Conservation (phyloP, 2,888 invertebrate genomes). For the Hirtodrosophila histrioides region DNA sequence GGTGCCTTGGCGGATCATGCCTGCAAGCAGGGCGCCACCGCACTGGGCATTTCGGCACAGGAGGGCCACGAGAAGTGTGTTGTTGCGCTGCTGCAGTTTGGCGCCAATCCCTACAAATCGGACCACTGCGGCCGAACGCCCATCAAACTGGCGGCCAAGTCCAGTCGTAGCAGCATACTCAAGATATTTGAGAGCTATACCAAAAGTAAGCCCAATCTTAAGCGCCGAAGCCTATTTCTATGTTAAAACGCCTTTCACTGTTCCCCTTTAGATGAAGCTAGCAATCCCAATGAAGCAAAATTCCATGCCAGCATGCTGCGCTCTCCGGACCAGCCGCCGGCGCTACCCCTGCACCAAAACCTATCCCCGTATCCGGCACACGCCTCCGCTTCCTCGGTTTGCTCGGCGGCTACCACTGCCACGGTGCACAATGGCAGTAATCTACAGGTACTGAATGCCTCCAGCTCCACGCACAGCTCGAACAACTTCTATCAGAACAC, state of each 20-base stretch:
- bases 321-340: conserved; percentile 84
- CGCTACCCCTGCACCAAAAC: conserved; percentile 80
- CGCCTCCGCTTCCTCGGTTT: conserved; percentile 80
- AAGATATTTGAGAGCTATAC: conserved; percentile 90
- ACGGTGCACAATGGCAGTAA: conserved; percentile 81
- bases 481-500: conserved; percentile 85
- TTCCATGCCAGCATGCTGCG: conserved; percentile 83
- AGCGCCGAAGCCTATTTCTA: conserved; percentile 44
- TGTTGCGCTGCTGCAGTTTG: conserved; percentile 91
- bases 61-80: conserved; percentile 98
- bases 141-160: conserved; percentile 94
- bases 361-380: conserved; percentile 74
- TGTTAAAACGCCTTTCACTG: conserved; percentile 20
- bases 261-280: conserved; percentile 81
- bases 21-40: conserved; percentile 98
- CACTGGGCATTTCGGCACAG: conserved; percentile 97
- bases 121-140: conserved; percentile 95
- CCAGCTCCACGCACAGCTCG: conserved; percentile 84
- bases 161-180: conserved; percentile 94
- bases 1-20: conserved; percentile 94
- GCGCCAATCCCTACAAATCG: conserved; percentile 93
- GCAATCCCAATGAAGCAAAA: conserved; percentile 83
- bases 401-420: conserved; percentile 81
- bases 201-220: conserved; percentile 81
- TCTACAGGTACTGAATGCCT: conserved; percentile 82